Conservation (phyloP, 2,113 vertebrate species). For the Calypte anna region DNA sequence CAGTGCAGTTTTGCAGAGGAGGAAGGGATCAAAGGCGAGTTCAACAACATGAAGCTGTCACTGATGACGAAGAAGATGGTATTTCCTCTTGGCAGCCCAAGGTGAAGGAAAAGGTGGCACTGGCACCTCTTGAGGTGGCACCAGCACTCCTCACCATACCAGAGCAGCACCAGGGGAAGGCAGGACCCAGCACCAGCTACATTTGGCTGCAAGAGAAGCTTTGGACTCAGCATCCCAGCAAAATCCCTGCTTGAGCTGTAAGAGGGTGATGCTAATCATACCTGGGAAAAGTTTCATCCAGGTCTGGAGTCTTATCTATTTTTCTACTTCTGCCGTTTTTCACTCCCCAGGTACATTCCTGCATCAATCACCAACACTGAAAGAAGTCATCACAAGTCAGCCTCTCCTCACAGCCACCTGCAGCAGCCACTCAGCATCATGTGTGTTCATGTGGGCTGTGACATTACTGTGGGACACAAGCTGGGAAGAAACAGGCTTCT, state of each 20-base stretch:
- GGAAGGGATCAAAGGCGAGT: conserved; percentile 38
- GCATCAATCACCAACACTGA: neutral
- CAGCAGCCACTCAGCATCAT: neutral
- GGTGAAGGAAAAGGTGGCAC: neutral
- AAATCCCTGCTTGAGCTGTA: neutral
- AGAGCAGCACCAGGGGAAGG: neutral
- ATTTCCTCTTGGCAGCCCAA: neutral
- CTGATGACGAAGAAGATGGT: neutral
- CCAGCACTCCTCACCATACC: neutral
- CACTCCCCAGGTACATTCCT: neutral
- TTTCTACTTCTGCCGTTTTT: neutral
- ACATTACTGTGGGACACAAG: neutral
- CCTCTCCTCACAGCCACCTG: neutral
- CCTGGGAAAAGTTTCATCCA: neutral
- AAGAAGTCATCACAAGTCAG: neutral
- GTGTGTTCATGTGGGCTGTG: rapidly evolving
- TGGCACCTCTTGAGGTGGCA: neutral
- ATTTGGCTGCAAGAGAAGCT: neutral
- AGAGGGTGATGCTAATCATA: neutral
- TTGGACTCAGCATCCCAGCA: neutral
- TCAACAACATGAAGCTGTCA: neutral
- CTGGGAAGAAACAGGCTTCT: neutral
- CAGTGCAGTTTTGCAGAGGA: neutral
- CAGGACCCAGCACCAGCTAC: rapidly evolving
- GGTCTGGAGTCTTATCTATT: neutral